Evolutionary conservation across 2,888 invertebrate species (phyloP).

Genomic region (Chrysolina oricalcia): DNA sequence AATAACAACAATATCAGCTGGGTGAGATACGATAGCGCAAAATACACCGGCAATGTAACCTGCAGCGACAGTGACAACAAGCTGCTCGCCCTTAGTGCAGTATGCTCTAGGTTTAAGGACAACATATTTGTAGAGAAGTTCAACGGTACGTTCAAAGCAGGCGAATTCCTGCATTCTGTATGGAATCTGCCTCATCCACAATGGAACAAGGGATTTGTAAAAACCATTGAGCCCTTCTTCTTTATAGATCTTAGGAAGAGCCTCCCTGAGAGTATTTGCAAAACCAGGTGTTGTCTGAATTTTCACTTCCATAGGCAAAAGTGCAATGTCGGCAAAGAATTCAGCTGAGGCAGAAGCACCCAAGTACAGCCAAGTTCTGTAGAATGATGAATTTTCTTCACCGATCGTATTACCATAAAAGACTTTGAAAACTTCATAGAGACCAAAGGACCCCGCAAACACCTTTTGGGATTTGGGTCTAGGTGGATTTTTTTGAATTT

Average conservation of each 20-base stretch:
- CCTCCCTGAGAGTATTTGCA: constrained; percentile 90
- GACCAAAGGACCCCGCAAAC: no score
- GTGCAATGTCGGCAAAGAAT: constrained; percentile 98
- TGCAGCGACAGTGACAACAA: constrained; percentile 96
- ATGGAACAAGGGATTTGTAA: constrained; percentile 92
- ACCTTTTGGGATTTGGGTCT: no score
- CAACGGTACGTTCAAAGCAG: constrained; percentile 97
- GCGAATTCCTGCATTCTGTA: constrained; percentile 99
- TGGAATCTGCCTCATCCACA: constrained; percentile 99
- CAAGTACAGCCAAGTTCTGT: constrained; percentile 87
- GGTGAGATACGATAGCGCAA: constrained; percentile 99
- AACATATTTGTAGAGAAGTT: constrained; percentile 89
- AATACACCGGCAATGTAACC: constrained; percentile 98
- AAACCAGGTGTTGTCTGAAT: constrained; percentile 98
- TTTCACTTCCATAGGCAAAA: constrained; percentile 94
- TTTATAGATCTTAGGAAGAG: constrained; percentile 89
- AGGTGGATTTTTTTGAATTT: no score
- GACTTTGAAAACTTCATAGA: constrained; percentile 87
- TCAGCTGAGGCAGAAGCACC: constrained; percentile 97
- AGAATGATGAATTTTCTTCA: constrained; percentile 93
- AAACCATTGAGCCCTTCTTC: constrained; percentile 93
- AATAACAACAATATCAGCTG: constrained; percentile 98
- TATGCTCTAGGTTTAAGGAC: constrained; percentile 96
- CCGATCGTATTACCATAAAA: constrained; percentile 88
- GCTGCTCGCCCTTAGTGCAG: constrained; percentile 94